phyloP scores from a whole-genome alignment of 2,113 vertebrate genomes.

The Oxygymnocypris stewartii region DNA sequence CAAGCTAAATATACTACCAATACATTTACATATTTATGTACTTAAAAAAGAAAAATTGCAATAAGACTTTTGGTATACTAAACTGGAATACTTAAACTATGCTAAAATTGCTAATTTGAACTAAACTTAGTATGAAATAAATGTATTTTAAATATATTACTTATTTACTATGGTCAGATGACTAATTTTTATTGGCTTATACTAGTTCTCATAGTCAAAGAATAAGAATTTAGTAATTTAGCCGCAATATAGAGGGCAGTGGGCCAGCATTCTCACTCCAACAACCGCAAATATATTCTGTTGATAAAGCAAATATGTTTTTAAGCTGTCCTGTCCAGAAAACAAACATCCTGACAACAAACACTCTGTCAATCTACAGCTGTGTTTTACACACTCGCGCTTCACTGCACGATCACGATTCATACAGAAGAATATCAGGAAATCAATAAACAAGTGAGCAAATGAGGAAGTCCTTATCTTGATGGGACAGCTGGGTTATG shows the following conservation, averaged over 20 bases:
- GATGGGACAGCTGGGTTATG: conserved; percentile 41
- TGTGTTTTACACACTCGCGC: conserved; percentile 14
- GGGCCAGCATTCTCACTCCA: neutral
- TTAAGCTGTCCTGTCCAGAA: conserved; percentile 10
- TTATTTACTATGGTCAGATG: neutral
- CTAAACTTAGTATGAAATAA: too few species aligned
- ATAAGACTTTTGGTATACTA: too few species aligned
- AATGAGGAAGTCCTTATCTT: conserved; percentile 43
- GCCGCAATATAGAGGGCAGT: neutral
- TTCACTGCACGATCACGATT: conserved; percentile 21
- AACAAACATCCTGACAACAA: conserved; percentile 33
- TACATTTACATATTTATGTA: too few species aligned
- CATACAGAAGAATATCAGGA: conserved; percentile 37
- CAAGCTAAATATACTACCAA: too few species aligned
- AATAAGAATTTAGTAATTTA: neutral
- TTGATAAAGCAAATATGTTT: conserved; percentile 7
- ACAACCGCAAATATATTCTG: conserved; percentile 3
- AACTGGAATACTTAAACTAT: too few species aligned
- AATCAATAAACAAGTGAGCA: conserved; percentile 40
- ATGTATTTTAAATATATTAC: too few species aligned
- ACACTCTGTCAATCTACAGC: conserved; percentile 18
- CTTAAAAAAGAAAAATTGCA: too few species aligned
- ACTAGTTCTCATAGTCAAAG: neutral
- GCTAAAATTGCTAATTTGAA: too few species aligned
- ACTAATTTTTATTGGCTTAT: neutral